These are phyloP conservation scores for Polydrusus pterygomalis DNA, from an alignment of 2,888 invertebrate genomes.

Conservation along the genomic window DNA sequence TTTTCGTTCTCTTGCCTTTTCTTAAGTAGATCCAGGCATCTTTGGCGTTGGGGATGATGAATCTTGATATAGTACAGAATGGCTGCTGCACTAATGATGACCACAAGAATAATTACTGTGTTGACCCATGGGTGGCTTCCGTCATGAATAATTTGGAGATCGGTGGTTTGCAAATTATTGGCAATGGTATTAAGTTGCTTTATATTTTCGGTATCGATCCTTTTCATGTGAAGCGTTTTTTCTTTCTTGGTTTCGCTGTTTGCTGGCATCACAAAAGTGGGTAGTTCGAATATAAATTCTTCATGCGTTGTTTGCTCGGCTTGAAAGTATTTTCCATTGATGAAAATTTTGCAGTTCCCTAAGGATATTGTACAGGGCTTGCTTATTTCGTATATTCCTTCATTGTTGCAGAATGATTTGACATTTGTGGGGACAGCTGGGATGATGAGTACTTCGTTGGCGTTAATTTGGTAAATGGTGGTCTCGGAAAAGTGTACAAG, in stretches of 20 bases:
- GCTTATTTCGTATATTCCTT: neutral
- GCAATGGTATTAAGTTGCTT: constrained; percentile 2
- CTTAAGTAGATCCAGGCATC: neutral
- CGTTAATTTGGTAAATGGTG: constrained; percentile 10
- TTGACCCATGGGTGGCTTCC: neutral
- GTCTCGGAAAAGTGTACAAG: constrained; percentile 17
- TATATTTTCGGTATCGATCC: constrained; percentile 1
- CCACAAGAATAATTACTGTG: neutral
- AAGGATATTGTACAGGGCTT: neutral
- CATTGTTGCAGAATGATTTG: neutral
- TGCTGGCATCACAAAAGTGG: neutral
- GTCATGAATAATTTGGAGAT: neutral
- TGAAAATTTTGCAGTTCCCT: neutral
- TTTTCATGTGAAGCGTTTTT: neutral
- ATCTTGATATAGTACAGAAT: neutral
- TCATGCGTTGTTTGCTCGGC: neutral
- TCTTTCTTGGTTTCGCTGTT: neutral
- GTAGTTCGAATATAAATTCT: constrained; percentile 2
- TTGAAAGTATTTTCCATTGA: constrained; percentile 14
- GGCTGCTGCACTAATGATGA: neutral
- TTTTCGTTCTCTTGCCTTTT: neutral
- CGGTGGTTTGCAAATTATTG: neutral
- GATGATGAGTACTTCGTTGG: neutral
- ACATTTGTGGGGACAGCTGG: neutral
- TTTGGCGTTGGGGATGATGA: neutral